These are phyloP conservation scores for Macaca fascicularis DNA, from an alignment of 2,113 vertebrate genomes.

Conservation along the genomic window T2T-MFA8v1.1 NC_088375.1:3715001-3715500, in stretches of 20 bases:
- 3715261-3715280: too few relatives aligned
- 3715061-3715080: background rate
- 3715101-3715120: background rate
- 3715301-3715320: too few relatives aligned
- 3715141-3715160: slow-evolving; percentile 39
- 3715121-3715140: background rate
- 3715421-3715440: too few relatives aligned
- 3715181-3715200: slow-evolving; percentile 34
- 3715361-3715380: too few relatives aligned
- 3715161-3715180: background rate
- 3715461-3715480: too few relatives aligned
- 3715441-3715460: too few relatives aligned
- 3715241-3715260: slow-evolving; percentile 10
- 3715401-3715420: too few relatives aligned
- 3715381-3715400: too few relatives aligned
- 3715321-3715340: too few relatives aligned
- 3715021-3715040: background rate
- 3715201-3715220: background rate
- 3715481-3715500: too few relatives aligned
- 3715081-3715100: background rate
- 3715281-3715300: too few relatives aligned
- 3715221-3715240: background rate
- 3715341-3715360: too few relatives aligned
- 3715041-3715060: background rate
- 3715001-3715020: background rate